These are phyloP conservation scores for Cepphus grylle DNA, from an alignment of 2,113 vertebrate species.

Conservation along the genomic window DNA sequence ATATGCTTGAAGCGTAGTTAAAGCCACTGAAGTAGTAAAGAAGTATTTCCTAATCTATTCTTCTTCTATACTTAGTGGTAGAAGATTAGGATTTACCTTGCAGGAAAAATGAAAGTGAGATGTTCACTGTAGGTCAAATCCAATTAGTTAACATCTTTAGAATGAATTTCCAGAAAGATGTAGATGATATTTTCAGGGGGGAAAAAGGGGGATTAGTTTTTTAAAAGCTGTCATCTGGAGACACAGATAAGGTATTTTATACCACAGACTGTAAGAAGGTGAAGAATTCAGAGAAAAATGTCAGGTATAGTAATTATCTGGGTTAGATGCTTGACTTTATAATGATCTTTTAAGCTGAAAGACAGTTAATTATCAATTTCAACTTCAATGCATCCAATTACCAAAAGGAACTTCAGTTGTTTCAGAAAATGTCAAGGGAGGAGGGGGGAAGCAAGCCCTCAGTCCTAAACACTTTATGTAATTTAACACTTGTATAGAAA, in stretches of 20 bases:
- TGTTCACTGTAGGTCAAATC: conserved; percentile 50
- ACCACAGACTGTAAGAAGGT: conserved; percentile 45
- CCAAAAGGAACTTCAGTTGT: conserved; percentile 66
- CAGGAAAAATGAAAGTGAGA: conserved; percentile 49
- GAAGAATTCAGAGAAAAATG: conserved; percentile 71
- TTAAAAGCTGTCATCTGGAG: conserved; percentile 59
- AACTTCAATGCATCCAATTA: conserved; percentile 82
- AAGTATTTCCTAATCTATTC: background rate
- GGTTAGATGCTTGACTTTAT: conserved; percentile 78
- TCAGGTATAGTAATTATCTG: conserved; percentile 73
- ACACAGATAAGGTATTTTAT: conserved; percentile 61
- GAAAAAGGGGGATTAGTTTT: background rate
- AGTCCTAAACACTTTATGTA: background rate
- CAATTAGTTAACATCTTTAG: conserved; percentile 63
- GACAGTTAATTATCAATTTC: conserved; percentile 86
- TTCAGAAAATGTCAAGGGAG: conserved; percentile 8
- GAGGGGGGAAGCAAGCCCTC: background rate
- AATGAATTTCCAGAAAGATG: conserved; percentile 50
- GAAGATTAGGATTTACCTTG: conserved; percentile 39
- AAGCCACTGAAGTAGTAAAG: background rate
- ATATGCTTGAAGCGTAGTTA: background rate
- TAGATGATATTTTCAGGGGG: conserved; percentile 50
- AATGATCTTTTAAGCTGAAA: conserved; percentile 81
- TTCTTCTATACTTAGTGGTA: background rate
- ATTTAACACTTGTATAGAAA: background rate